Percentiles rank a stretch among this genome's conserved stretches.
These are phyloP conservation scores for Euleptes europaea DNA, from an alignment of 2,113 vertebrate genomes.

Conservation along the genomic window DNA sequence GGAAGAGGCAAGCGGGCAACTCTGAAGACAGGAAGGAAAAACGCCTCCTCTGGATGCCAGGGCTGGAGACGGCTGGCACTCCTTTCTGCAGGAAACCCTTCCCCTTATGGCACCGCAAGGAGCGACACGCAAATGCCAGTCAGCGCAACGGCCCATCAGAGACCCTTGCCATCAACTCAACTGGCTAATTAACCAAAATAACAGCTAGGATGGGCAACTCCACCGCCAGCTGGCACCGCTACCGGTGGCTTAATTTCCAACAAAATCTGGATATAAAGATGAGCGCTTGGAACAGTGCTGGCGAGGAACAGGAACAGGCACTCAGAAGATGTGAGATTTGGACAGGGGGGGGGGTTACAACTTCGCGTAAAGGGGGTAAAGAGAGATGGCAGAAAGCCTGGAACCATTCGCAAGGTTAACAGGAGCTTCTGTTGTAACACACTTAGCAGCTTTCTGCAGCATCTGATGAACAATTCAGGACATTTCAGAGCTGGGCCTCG, in stretches of 20 bases:
- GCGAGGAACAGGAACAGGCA: not conserved
- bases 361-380: not conserved
- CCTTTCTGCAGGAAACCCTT: not conserved
- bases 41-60: not conserved
- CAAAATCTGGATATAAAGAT: not conserved
- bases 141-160: conserved; percentile 9
- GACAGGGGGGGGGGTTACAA: too few species aligned
- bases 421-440: not conserved
- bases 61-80: not conserved
- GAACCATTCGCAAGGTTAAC: not conserved
- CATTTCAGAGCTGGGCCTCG: not conserved
- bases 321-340: not conserved
- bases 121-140: conserved; percentile 10
- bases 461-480: not conserved
- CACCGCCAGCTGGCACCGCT: not conserved
- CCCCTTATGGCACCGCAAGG: not conserved
- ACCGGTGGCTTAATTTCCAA: not conserved
- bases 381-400: not conserved
- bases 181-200: conserved; percentile 25
- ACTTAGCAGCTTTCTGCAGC: not conserved
- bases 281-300: not conserved
- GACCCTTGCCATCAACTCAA: conserved; percentile 7
- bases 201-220: not conserved
- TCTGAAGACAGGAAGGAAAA: not conserved
- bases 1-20: not conserved